These are phyloP conservation scores for Eupithecia centaureata DNA, from an alignment of 2,888 invertebrate genomes.

Conservation along the genomic window DNA sequence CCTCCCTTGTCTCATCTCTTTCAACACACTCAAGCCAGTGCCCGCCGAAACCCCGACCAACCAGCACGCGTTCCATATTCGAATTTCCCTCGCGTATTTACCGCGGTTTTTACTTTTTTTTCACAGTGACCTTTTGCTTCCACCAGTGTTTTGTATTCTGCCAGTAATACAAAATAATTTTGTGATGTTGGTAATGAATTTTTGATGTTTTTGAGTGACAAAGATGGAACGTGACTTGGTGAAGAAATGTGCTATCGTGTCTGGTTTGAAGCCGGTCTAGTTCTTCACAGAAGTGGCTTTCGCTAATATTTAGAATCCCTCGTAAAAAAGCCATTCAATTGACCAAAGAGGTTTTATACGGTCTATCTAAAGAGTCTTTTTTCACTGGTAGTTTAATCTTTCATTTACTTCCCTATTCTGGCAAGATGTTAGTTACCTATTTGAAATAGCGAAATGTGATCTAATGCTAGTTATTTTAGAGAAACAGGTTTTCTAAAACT, in stretches of 20 bases:
- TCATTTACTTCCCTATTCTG: background rate
- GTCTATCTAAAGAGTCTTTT: background rate
- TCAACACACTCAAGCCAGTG: conserved; percentile 41
- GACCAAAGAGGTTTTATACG: conserved; percentile 8
- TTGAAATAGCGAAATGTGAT: background rate
- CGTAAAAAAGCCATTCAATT: conserved; percentile 3
- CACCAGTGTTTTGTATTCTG: conserved; percentile 12
- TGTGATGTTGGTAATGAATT: background rate
- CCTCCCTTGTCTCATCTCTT: conserved; percentile 37
- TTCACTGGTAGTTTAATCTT: background rate
- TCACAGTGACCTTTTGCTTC: conserved; percentile 11
- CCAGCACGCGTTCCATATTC: conserved; percentile 46
- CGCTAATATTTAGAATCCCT: conserved; percentile 5
- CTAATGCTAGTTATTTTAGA: background rate
- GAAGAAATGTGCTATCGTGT: conserved; percentile 36
- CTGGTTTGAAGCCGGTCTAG: conserved; percentile 15
- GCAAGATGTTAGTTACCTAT: background rate
- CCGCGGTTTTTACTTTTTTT: conserved; percentile 44
- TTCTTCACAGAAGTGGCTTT: conserved; percentile 24
- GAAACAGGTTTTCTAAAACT: background rate
- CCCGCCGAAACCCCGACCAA: conserved; percentile 42
- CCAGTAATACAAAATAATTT: conserved; percentile 6
- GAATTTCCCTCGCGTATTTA: conserved; percentile 44
- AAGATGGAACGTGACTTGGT: conserved; percentile 35
- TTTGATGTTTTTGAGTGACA: conserved; percentile 18